phyloP scores from a whole-genome alignment of 2,888 invertebrate species.

The Macrophya annulata region DNA sequence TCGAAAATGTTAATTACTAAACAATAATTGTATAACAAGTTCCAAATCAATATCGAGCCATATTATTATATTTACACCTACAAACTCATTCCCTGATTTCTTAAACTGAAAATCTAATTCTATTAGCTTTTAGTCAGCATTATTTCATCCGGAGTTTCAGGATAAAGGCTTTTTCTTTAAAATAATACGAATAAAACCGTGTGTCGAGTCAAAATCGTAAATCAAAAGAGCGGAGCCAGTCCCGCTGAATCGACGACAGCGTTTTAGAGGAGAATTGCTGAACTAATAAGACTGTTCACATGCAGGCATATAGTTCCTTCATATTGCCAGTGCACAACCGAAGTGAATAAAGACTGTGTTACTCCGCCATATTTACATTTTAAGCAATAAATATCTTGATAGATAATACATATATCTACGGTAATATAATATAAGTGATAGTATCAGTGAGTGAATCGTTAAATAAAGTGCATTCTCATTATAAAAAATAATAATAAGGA shows the following conservation, averaged over 20 bases:
- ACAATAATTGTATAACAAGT: not conserved
- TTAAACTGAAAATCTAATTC: not conserved
- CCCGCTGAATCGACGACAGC: conserved; percentile 29
- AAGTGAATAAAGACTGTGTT: conserved; percentile 33
- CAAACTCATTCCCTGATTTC: not conserved
- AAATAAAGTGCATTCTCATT: not conserved
- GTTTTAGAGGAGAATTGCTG: not conserved
- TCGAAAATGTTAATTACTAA: not conserved
- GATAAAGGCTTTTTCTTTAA: not conserved
- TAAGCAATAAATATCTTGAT: not conserved
- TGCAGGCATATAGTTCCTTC: not conserved
- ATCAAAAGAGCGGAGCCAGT: not conserved
- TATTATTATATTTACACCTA: not conserved
- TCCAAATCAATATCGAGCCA: not conserved
- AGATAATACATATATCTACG: not conserved
- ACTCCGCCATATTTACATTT: conserved; percentile 53
- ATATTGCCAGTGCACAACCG: not conserved
- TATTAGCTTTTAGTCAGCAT: not conserved
- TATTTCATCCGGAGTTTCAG: not conserved
- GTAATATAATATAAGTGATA: not conserved
- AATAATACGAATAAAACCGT: not conserved
- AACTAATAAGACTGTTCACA: conserved; percentile 34
- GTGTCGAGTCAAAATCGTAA: not conserved
- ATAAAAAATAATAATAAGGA: not conserved
- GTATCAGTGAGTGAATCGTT: not conserved